These are phyloP conservation scores for Hemitrygon akajei DNA, from an alignment of 2,797 vertebrate species.

Conservation along the genomic window DNA sequence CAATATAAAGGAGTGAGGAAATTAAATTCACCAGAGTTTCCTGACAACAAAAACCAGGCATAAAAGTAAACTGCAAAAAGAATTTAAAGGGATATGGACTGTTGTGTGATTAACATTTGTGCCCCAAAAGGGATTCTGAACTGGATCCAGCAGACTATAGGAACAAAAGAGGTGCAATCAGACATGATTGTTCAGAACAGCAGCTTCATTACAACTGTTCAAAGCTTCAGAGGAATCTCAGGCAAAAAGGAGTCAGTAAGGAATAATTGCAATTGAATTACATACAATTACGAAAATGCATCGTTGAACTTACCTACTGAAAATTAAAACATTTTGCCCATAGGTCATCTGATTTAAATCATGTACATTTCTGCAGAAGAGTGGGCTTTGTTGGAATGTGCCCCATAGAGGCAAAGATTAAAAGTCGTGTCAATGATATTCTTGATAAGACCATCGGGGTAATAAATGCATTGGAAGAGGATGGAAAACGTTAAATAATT, in stretches of 20 bases:
- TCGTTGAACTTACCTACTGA: background rate
- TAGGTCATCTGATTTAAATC: background rate
- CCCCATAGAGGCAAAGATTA: background rate
- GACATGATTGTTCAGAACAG: background rate
- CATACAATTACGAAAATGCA: background rate
- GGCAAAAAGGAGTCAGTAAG: background rate
- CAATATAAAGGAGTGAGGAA: too few species aligned
- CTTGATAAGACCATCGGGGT: background rate
- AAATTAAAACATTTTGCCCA: background rate
- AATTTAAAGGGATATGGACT: too few species aligned
- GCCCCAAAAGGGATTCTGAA: background rate
- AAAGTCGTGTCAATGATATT: background rate
- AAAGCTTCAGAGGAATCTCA: background rate
- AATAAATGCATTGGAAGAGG: background rate
- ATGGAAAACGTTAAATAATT: background rate
- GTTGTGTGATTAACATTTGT: too few species aligned
- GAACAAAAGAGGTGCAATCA: background rate
- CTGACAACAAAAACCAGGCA: too few species aligned
- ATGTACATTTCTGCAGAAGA: background rate
- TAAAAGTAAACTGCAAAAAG: too few species aligned
- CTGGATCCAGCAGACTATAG: background rate
- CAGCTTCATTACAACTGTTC: background rate
- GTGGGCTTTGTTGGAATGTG: too few species aligned
- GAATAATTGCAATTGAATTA: background rate
- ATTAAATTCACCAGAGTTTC: too few species aligned